phyloP scores from a whole-genome alignment of 2,797 vertebrate species.

The Falco columbarius region DNA sequence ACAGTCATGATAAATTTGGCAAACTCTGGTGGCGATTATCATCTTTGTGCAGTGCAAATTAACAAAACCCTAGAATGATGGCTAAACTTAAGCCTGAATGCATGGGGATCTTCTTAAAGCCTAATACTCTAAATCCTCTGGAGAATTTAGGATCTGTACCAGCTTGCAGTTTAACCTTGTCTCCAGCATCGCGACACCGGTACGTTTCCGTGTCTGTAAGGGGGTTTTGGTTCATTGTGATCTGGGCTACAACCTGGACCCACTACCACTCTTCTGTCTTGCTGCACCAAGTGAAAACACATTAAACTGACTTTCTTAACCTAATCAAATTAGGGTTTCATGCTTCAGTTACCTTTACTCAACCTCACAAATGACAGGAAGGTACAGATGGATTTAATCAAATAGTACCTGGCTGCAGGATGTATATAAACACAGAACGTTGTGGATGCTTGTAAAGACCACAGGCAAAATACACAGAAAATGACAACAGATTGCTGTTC shows the following conservation, averaged over 20 bases:
- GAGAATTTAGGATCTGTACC: neutral
- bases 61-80: neutral
- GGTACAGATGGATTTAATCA: neutral
- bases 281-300: neutral
- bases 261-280: neutral
- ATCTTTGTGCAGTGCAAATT: neutral
- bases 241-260: neutral
- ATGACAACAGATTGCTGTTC: neutral
- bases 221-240: neutral
- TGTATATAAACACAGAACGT: neutral
- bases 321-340: neutral
- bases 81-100: neutral
- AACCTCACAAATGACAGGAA: neutral
- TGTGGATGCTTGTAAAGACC: neutral
- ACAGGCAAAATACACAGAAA: neutral
- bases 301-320: neutral
- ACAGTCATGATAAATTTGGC: neutral
- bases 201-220: neutral
- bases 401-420: neutral
- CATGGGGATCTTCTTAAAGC: neutral
- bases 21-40: neutral
- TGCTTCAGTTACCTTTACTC: neutral
- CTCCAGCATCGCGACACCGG: neutral
- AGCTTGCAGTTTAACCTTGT: neutral
- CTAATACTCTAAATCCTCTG: neutral